phyloP scores from a whole-genome alignment of 2,797 vertebrate genomes.

The Setipinna tenuifilis region DNA sequence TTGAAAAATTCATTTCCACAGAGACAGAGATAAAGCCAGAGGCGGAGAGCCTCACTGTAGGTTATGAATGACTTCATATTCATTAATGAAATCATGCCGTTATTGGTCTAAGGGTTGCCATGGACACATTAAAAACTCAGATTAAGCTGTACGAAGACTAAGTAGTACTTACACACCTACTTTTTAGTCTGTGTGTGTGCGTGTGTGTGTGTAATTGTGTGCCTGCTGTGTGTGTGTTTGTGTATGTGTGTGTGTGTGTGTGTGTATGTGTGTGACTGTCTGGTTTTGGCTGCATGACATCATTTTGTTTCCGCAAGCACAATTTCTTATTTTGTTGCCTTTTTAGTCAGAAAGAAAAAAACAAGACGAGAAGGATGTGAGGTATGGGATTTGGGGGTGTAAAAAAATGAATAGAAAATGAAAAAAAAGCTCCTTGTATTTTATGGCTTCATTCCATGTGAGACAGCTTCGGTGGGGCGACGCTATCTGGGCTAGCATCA shows the following conservation, averaged over 20 bases:
- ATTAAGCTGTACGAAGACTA: not conserved
- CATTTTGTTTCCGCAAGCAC: not conserved
- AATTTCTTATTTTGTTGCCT: not conserved
- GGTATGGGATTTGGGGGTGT: conserved; percentile 7
- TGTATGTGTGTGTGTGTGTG: not conserved
- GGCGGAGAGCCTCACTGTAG: not conserved
- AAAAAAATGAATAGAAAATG: conserved; percentile 12
- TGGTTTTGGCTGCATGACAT: not conserved
- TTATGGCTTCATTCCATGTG: conserved; percentile 55
- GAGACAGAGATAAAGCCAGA: not conserved
- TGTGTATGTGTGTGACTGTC: not conserved
- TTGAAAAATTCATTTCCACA: not conserved
- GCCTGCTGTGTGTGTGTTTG: not conserved
- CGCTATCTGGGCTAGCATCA: conserved; percentile 41
- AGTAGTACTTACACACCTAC: not conserved
- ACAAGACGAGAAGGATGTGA: not conserved
- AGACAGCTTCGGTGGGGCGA: conserved; percentile 46
- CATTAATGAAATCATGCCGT: conserved; percentile 46
- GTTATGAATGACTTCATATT: conserved; percentile 45
- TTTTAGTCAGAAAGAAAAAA: not conserved
- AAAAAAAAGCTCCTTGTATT: conserved; percentile 49
- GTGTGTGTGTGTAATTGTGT: too few species aligned
- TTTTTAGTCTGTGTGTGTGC: not conserved
- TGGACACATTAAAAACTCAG: not conserved
- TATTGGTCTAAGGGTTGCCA: conserved; percentile 20